phyloP scores from a whole-genome alignment of 2,797 vertebrate genomes.

The Squalus acanthias region DNA sequence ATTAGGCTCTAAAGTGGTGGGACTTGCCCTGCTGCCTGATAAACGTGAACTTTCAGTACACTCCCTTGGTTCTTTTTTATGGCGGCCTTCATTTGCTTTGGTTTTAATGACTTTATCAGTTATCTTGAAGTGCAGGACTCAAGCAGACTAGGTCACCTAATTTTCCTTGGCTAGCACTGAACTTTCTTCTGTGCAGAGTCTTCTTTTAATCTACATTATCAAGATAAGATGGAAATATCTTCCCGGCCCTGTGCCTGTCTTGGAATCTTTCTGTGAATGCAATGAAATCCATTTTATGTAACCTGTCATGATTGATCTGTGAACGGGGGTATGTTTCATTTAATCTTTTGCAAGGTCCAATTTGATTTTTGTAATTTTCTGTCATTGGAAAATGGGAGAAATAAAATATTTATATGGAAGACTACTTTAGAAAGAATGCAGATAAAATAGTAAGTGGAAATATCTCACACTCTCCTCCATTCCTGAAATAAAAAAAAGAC shows the following conservation, averaged over 20 bases:
- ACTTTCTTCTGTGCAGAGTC: slow-evolving; percentile 36
- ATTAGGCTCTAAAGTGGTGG: slow-evolving; percentile 37
- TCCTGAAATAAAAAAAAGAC: background rate
- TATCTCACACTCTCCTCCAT: background rate
- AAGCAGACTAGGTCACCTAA: slow-evolving; percentile 34
- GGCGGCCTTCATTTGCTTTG: slow-evolving; percentile 33
- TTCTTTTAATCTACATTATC: slow-evolving; percentile 32
- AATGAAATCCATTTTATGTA: slow-evolving; percentile 23
- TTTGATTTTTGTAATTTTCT: background rate
- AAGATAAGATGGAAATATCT: slow-evolving; percentile 35
- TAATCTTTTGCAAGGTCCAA: background rate
- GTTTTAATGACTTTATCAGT: slow-evolving; percentile 38
- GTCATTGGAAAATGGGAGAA: background rate
- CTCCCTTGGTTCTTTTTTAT: slow-evolving; percentile 35
- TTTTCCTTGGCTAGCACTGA: slow-evolving; percentile 31
- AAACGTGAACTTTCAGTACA: slow-evolving; percentile 37
- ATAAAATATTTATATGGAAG: slow-evolving; percentile 4
- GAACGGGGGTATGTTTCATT: background rate
- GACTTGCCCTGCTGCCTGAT: slow-evolving; percentile 33
- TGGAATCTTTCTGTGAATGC: slow-evolving; percentile 11
- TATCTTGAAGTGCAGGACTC: slow-evolving; percentile 35
- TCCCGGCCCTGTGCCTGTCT: background rate
- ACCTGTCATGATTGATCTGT: background rate
- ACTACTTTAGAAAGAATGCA: background rate
- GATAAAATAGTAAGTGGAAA: background rate